Evolutionary conservation across 2,113 vertebrate genomes (phyloP), one percentile per base, ranked within the genome.

Genomic region (Nematolebias whitei): DNA sequence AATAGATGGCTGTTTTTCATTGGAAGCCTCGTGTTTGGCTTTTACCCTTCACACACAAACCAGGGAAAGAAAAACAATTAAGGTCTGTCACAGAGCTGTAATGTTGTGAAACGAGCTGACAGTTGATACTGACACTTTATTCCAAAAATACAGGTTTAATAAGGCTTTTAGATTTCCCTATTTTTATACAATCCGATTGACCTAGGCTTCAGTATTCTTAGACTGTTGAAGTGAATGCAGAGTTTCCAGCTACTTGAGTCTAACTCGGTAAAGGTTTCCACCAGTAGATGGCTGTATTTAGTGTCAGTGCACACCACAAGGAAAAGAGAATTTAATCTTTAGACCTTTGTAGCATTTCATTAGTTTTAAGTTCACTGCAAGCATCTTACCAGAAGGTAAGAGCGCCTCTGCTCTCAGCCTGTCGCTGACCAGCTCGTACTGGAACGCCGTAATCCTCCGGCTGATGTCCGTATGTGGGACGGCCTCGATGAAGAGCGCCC

Each of bases 401-500:
- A 89, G 92, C 32, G 92, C 92, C 65, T 94, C 92, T 2, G 89
- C 82, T 8, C 91, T 92, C 0, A 86, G 79, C 66, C 83, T 87
- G 79, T 92, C 88, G 79, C 69, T 93, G 82, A 95, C 92, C 89
- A 99, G 65, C 76, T 99, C 96, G 0, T 99, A 99, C 90, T 98
- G 98, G 91, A 99, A 99, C 48, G 94, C 92, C 0, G 96, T 96
- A 67, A 95, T 95, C 82, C 95, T 93, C 23, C 96, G 92, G 88
- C 98, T 94, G 90, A 98, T 98, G 92, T 99, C 96, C 86, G 87
- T 91, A 87, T 94, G 95, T 0, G 94, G 95, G 11, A 97, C 92
- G 0, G 98, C 96, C 90, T 99, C 97, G 41, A 99, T 92, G 52
- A 98, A 99, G 18, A 99, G 93, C 18, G 95, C 93, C 9, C 96